phyloP scores from a whole-genome alignment of 2,888 invertebrate genomes.

The Caenorhabditis afra region DNA sequence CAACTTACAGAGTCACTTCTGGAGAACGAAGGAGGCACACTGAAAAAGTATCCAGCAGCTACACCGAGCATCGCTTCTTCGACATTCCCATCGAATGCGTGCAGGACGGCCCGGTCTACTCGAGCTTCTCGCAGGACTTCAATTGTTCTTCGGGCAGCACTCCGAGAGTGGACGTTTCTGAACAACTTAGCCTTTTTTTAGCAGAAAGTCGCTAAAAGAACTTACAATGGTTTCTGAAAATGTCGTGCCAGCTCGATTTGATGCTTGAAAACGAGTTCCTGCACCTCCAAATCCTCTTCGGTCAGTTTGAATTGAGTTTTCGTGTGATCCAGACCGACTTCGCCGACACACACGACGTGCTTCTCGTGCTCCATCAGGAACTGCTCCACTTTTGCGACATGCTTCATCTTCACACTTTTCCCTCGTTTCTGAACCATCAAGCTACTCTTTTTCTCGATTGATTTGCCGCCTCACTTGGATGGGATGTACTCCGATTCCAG shows the following conservation, averaged over 20 bases:
- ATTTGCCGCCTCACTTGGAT: conserved; percentile 73
- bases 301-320: conserved; percentile 80
- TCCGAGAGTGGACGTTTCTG: conserved; percentile 82
- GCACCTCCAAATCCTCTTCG: conserved; percentile 80
- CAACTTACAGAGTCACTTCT: conserved; percentile 45
- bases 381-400: conserved; percentile 80
- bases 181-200: conserved; percentile 29
- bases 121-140: conserved; percentile 79
- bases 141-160: conserved; percentile 81
- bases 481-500: conserved; percentile 81
- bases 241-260: conserved; percentile 80
- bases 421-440: conserved; percentile 59
- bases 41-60: conserved; percentile 81
- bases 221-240: conserved; percentile 74
- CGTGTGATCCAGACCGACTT: conserved; percentile 82
- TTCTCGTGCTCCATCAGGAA: conserved; percentile 79
- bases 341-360: conserved; percentile 81
- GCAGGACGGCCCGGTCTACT: conserved; percentile 80
- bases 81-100: conserved; percentile 82
- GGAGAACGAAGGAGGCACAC: conserved; percentile 81
- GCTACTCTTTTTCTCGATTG: not conserved
- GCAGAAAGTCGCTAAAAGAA: not conserved
- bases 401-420: conserved; percentile 70
- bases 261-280: conserved; percentile 80
- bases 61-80: conserved; percentile 81